Evolutionary conservation across 2,113 vertebrate genomes (phyloP).

Genomic region (Microtus richardsoni): DNA sequence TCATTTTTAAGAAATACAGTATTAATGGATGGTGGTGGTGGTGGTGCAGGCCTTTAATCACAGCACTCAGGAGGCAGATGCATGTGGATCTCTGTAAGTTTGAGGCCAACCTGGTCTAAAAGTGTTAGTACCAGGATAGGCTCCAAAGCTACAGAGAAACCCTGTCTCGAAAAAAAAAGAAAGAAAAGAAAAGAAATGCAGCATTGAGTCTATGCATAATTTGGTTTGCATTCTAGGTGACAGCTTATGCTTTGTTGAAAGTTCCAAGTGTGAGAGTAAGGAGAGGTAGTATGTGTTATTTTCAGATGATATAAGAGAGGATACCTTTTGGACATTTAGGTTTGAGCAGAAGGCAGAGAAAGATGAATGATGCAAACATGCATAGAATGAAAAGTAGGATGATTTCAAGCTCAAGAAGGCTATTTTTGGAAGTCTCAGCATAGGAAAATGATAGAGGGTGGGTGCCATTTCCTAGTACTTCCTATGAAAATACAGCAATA

Average conservation of each 20-base stretch:
- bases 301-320: not conserved
- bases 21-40: not conserved
- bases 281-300: not conserved
- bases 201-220: not conserved
- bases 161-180: too few species aligned
- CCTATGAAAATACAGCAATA: not conserved
- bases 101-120: too few species aligned
- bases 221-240: not conserved
- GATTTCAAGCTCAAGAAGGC: not conserved
- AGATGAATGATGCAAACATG: not conserved
- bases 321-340: not conserved
- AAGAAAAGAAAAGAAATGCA: not conserved
- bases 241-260: not conserved
- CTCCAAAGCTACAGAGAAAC: too few species aligned
- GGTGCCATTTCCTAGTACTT: not conserved
- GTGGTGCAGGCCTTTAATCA: too few species aligned
- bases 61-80: too few species aligned
- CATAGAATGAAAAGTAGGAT: not conserved
- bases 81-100: too few species aligned
- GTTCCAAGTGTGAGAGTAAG: not conserved
- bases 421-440: not conserved
- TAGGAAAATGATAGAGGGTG: not conserved
- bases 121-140: too few species aligned
- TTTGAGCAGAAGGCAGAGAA: not conserved
- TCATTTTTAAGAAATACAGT: slow-evolving; percentile 30